A percentile compares a stretch with the other conserved stretches of the same genome.
phyloP scores from a whole-genome alignment of 2,113 vertebrate genomes.

The Progne subis region DNA sequence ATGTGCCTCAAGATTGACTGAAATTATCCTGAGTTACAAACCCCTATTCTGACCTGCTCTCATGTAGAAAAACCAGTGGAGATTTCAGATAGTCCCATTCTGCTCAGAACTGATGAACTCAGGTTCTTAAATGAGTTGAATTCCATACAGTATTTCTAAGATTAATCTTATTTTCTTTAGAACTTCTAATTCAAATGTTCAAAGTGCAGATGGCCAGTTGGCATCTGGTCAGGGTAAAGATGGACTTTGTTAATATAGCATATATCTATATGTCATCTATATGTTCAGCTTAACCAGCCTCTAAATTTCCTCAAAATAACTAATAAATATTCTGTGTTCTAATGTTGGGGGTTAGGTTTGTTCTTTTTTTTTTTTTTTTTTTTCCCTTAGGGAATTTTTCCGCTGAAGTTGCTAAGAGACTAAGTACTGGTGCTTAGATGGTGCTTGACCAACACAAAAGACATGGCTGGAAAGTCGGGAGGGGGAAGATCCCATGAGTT shows the following conservation, averaged over 20 bases:
- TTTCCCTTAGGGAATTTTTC: too few species aligned
- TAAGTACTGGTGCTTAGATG: too few species aligned
- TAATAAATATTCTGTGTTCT: not conserved
- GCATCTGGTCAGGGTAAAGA: not conserved
- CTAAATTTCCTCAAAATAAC: not conserved
- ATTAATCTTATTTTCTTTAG: not conserved
- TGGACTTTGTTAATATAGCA: not conserved
- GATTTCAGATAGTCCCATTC: not conserved
- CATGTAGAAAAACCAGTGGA: not conserved
- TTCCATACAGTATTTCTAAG: not conserved
- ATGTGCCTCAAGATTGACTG: not conserved
- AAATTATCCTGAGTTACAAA: not conserved
- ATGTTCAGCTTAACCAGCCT: not conserved
- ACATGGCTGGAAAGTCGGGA: too few species aligned
- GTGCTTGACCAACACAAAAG: too few species aligned
- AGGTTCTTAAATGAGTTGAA: not conserved
- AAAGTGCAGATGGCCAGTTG: not conserved
- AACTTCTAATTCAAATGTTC: not conserved
- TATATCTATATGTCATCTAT: not conserved
- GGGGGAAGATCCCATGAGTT: too few species aligned
- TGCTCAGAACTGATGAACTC: not conserved
- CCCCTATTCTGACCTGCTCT: not conserved
- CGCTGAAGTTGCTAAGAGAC: too few species aligned
- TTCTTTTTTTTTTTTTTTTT: too few species aligned
- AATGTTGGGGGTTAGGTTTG: not conserved